Evolutionary conservation across 2,888 invertebrate species (phyloP).

Genomic region (Aphidius colemani): DNA sequence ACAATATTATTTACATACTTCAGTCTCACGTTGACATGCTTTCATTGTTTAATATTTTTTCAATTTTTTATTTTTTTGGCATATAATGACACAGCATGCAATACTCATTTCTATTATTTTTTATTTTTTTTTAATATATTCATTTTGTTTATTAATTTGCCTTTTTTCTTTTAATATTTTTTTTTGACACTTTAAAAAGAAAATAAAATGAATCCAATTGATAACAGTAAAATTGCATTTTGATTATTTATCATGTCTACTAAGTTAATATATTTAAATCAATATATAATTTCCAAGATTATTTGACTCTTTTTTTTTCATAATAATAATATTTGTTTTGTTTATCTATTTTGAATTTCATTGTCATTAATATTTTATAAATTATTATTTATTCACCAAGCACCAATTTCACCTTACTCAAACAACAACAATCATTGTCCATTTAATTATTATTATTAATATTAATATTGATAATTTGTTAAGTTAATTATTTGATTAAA

Average conservation of each 20-base stretch:
- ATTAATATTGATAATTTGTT: slow-evolving; percentile 15
- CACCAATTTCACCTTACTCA: slow-evolving; percentile 21
- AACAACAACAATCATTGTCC: background rate
- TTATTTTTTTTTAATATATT: no score
- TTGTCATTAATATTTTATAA: background rate
- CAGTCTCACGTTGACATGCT: slow-evolving; percentile 26
- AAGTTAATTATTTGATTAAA: slow-evolving; percentile 17
- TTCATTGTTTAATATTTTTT: no score
- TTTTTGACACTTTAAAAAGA: slow-evolving; percentile 5
- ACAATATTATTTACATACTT: slow-evolving; percentile 30
- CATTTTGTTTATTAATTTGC: no score
- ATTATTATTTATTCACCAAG: slow-evolving; percentile 6
- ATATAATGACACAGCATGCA: no score
- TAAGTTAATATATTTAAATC: no score
- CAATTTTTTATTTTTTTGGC: background rate
- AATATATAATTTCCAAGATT: no score
- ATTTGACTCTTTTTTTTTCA: no score
- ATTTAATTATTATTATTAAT: slow-evolving; percentile 2
- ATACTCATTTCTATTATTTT: background rate
- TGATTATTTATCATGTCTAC: no score
- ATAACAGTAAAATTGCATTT: background rate
- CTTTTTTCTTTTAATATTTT: background rate
- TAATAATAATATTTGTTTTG: no score
- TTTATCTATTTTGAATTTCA: background rate
- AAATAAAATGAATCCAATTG: slow-evolving; percentile 5